These are phyloP conservation scores for Ovis canadensis DNA, from an alignment of 2,113 vertebrate genomes.

Conservation along the genomic window DNA sequence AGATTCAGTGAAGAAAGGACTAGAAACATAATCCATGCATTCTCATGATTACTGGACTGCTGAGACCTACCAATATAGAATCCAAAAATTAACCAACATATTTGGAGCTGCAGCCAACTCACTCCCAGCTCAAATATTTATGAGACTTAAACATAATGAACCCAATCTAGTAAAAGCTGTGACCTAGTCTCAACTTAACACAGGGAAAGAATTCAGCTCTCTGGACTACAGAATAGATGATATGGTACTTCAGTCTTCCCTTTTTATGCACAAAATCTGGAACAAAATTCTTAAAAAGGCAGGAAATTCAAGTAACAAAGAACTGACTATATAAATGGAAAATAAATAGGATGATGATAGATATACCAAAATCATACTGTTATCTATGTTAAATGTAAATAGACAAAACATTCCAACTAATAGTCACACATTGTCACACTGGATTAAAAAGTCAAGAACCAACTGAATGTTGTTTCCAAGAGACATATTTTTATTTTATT, in stretches of 20 bases:
- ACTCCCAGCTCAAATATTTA: not conserved
- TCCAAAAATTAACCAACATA: not conserved
- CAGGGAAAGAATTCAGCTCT: not conserved
- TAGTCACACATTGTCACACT: not conserved
- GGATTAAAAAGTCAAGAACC: not conserved
- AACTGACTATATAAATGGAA: not conserved
- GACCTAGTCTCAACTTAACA: not conserved
- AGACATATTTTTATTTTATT: not conserved
- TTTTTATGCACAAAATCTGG: not conserved
- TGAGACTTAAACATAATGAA: not conserved
- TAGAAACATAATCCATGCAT: not conserved
- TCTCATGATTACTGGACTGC: not conserved
- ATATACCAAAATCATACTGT: not conserved
- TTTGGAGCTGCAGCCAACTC: not conserved
- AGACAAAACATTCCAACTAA: not conserved
- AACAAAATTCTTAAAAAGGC: not conserved
- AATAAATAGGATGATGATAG: not conserved
- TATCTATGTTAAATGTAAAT: not conserved
- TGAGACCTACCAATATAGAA: not conserved
- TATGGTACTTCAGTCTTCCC: not conserved
- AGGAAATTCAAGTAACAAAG: not conserved
- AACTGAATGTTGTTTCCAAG: not conserved
- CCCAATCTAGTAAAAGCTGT: not conserved
- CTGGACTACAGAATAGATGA: not conserved
- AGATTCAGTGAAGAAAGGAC: not conserved